Evolutionary conservation across 2,888 invertebrate species (phyloP), one percentile per base, ranked within the genome.

Genomic region (Aleiodes testaceus): DNA sequence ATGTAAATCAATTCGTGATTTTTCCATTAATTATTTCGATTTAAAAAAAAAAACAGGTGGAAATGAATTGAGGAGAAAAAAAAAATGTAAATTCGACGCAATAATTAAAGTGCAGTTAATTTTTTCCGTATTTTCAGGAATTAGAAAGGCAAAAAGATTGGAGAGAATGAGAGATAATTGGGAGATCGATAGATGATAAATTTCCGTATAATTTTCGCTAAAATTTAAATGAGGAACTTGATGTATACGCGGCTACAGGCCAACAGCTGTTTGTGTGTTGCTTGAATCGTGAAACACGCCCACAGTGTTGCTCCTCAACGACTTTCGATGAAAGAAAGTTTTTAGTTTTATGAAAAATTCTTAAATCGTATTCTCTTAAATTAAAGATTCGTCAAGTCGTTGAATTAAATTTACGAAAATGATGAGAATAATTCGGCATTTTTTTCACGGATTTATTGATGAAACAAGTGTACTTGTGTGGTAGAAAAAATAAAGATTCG

Each of bases 201-300:
- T 67, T 14, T 3, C n/a, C 1, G 30, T 65, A 11, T 44, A 12
- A 36, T 63, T 18, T 63, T 36, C 20, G 20, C 18, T 42, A 26
- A 47, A 36, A 36, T 36, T 36, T 36, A 44, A 53, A 64, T 47
- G 45, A 53, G 50, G 63, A 53, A 65, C 20, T 18, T 63, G 67
- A 63, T 63, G 64, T 69, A 69, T 63, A 72, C 63, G 63, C 71
- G 69, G 68, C 65, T 76, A 14, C 65, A 69, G 63, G 69, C 68
- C 73, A 77, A 77, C 77, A 77, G 77, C 77, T 77, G 77, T 74
- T 73, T 66, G 50, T 64, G 63, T 59, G 42, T 44, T 72, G 12
- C 49, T 68, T 73, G 69, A 69, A 22, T 64, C 72, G 67, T 74
- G 70, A 73, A 75, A 77, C 74, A 75, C 75, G 75, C 73, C 73